Base-by-base conservation (phyloP, 1,140 invertebrate species). In the Drosophila watanabei region DNA sequence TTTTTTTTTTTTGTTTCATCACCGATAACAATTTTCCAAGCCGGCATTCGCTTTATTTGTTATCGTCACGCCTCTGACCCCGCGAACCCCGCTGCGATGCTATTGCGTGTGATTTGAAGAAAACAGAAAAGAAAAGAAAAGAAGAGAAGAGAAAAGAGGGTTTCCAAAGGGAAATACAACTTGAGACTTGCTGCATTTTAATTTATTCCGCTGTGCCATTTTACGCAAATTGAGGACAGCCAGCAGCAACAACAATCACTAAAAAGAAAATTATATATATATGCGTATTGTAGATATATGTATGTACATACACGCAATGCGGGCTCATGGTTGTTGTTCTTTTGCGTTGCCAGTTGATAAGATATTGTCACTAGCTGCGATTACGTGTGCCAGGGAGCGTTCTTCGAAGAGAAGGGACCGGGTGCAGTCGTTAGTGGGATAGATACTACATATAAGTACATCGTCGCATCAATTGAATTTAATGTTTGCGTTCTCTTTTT, bases 151-250 rank as follows among this genome's bases (percentile, higher is more conserved):
- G 14, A 30, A 49, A 52, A 18, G n/a, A 30, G 30, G 66, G 35
- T 24, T 41, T 57, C 28, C 35, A 57, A 57, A 57, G n/a, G 45
- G 46, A 70, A 49, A 73, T 56, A 56, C 70, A 51, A 70, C 56
- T 82, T 64, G 59, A 72, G 61, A 73, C 80, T 71, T 72, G 63
- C 70, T 88, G 84, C 84, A 88, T 88, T 88, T 88, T 88, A 89
- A 88, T 89, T 88, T 89, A 89, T 89, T 89, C 88, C 78, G 85
- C 78, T 88, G 84, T 88, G 84, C 84, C 86, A 88, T 88, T 88
- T 88, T 88, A 88, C 84, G 85, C 84, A 81, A 88, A 88, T 88
- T 88, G 84, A 88, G 84, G 84, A 89, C 84, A 82, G 16, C 35
- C 49, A 70, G n/a, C 65, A 66, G 39, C 59, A 57, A 77, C 54